Evolutionary conservation across 2,797 vertebrate species (phyloP), one percentile per base, ranked within the genome.

Genomic region (Xiphophorus birchmanni): DNA sequence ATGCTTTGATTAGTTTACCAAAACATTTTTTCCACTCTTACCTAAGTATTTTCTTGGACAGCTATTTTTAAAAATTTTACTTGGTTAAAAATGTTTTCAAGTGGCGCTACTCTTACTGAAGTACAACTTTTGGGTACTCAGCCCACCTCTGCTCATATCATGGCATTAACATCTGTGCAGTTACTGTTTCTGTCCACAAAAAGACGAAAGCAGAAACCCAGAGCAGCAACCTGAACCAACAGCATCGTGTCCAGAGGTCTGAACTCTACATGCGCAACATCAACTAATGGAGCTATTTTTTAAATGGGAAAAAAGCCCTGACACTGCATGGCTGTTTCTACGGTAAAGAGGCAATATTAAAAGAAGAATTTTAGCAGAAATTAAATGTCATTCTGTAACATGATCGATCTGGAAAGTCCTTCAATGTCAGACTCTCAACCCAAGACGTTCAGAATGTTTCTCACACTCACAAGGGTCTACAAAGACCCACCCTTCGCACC

Each of bases 371-470:
- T 60, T 60, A 60, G 58, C n/a, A 32, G 17, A 35, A 65, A 35
- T 18, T 65, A 37, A 35, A 35, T 35, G 5, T 17, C 6, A 8
- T 37, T 65, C 17, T 9, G 6, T 18, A 21, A 9, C 15, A 2
- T 17, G 32, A 63, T 40, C 35, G 35, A 69, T 65, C 23, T 35
- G 58, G n/a, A 37, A 76, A 54, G 67, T 67, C 44, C 42, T 76
- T 21, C 81, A 87, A 82, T 85, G 65, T 75, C 63, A 45, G n/a
- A 80, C 47, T 52, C 26, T 74, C 60, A 17, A 65, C 76, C 60
- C 77, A 65, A 56, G 42, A 82, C 79, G 73, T 74, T 73, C 72
- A 47, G 45, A 65, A 84, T 54, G 84, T 89, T 65, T 80, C 45
- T 65, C 65, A 17, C 3, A 10, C 58, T 50, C 58, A 76, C 52